Base-by-base conservation (phyloP, 2,797 vertebrate species). In the Hozukius guyotensis region DNA sequence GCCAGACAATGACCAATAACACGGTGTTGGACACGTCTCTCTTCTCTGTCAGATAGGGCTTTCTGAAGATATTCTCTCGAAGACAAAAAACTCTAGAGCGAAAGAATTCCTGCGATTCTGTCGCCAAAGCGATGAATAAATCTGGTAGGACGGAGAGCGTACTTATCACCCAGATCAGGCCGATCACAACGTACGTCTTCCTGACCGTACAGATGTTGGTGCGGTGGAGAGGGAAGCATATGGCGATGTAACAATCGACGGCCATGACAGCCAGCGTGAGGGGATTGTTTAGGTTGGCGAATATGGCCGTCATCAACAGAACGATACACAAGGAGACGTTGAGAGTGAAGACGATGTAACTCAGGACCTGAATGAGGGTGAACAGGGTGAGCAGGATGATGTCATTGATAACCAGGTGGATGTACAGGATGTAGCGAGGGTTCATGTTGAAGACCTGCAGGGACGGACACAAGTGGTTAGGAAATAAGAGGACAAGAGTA, bases 391-490 rank as follows among this genome's bases (percentile, higher is more conserved):
- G 78, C 83, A 94, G 87, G 25, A 94, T 80, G 22, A 92, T 94
- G 27, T 95, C 93, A 56, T 86, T 94, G 64, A 95, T 59, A 6
- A 95, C 94, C 76, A 95, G 85, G 46, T 94, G 89, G 66, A 93
- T 93, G 72, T 87, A 95, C 25, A 95, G 86, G 76, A 94, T 92
- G 75, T 95, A 95, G 53, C 93, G 93, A 18, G 93, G 88, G 36
- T 94, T 92, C 49, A 67, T 76, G 1, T 60, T 73, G 75, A 93
- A 78, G 49, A 88, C 63, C 85, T 91, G 85, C 5, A 14, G 38
- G 38, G 38, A 62, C 31, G 4, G 4, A 71, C 2, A 32, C 6
- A 46, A n/a, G 4, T 29, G 31, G 13, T 42, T 14, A 6, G 38
- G 13, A 14, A 14, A 42, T 42, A 14, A 42, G 36, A 38, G 38